Evolutionary conservation across 2,113 vertebrate species (phyloP), one percentile per base, ranked within the genome.

Genomic region (Kryptolebias marmoratus): DNA sequence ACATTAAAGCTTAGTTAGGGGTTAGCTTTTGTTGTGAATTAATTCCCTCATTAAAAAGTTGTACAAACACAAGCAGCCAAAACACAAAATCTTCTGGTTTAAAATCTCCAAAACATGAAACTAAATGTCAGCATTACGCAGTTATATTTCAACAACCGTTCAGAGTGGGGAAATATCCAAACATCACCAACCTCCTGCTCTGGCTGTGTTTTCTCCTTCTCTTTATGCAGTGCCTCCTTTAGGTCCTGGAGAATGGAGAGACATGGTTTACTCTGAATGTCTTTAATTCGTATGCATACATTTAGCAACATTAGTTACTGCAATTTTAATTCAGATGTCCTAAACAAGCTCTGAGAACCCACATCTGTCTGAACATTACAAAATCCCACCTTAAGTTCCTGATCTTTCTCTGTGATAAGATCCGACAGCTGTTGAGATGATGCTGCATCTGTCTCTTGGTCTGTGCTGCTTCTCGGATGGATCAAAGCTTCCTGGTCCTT

Each of bases 401-500:
- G 71, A 57, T 95, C 94, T 82, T 94, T 93, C 67, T 93, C 92
- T 72, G 84, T 83, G 53, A 90, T 83, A 64, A 95, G 81, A 65
- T 87, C 83, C 61, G 90, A 88, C 1, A 94, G 85, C 74, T 95
- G 93, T 82, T 71, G 79, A 45, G 86, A 76, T 32, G 87, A 42
- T 15, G 84, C 82, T 62, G 74, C 62, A 13, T 71, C 90, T 36
- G 80, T 85, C 36, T 56, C 78, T 80, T 89, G 79, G 59, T 90
- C 90, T 70, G 80, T 69, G 77, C 80, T 79, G 87, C 89, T 89
- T 52, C 82, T 92, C 80, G 93, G 90, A 75, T 92, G 92, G 81
- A 96, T 93, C 80, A 92, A 52, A 75, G 92, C 93, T 68, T 96
- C 95, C 89, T 96, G 95, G 65, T 85, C 94, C 87, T 94, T 94